Percentiles rank a stretch among this genome's conserved stretches.
Evolutionary conservation across 2,888 invertebrate species (phyloP).

Genomic region (Sturmia bella): DNA sequence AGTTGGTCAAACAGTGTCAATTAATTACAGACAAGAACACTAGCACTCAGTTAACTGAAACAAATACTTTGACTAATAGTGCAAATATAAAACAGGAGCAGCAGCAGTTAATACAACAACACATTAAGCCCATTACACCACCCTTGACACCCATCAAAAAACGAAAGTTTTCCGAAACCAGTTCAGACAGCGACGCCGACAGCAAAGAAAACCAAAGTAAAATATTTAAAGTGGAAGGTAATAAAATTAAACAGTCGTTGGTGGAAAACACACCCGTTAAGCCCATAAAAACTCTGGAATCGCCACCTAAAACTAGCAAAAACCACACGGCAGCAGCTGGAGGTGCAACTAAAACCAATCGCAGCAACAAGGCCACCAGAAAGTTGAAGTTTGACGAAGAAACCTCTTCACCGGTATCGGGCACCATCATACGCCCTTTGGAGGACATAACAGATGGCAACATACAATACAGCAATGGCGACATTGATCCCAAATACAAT

Average conservation of each 20-base stretch:
- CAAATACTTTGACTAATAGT: not conserved
- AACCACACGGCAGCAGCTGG: slow-evolving; percentile 70
- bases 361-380: slow-evolving; percentile 84
- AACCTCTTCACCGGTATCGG: slow-evolving; percentile 95
- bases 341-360: slow-evolving; percentile 77
- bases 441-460: slow-evolving; percentile 90
- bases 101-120: slow-evolving; percentile 23
- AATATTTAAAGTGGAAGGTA: slow-evolving; percentile 14
- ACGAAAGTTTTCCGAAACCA: slow-evolving; percentile 69
- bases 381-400: slow-evolving; percentile 95
- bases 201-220: slow-evolving; percentile 67
- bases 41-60: not conserved
- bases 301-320: slow-evolving; percentile 78
- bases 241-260: slow-evolving; percentile 36
- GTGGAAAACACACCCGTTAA: slow-evolving; percentile 70
- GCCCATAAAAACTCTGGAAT: slow-evolving; percentile 75
- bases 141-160: slow-evolving; percentile 88
- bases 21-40: slow-evolving; percentile 21
- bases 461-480: slow-evolving; percentile 88
- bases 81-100: not conserved
- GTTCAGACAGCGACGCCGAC: slow-evolving; percentile 69
- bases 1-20: slow-evolving; percentile 49
- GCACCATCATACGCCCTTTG: slow-evolving; percentile 93
- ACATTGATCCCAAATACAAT: slow-evolving; percentile 97
- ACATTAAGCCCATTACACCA: slow-evolving; percentile 86